Conservation (phyloP, 2,113 vertebrate genomes). For the Numenius arquata region DNA sequence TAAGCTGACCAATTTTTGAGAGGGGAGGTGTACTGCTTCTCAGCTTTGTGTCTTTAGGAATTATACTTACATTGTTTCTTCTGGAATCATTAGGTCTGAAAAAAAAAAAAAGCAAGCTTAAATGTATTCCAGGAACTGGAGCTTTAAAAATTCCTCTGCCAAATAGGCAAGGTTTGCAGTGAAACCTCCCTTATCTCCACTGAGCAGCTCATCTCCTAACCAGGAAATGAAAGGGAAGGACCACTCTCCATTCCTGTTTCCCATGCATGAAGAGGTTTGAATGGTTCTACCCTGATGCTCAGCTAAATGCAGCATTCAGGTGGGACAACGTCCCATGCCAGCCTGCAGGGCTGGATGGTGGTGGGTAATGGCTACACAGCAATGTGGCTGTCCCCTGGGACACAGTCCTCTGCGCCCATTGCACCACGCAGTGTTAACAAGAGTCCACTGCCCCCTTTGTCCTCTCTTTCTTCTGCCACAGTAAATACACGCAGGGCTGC, state of each 20-base stretch:
- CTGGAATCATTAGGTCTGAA: not conserved
- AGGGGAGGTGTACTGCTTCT: not conserved
- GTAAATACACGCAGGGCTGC: accelerated
- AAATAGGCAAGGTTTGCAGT: not conserved
- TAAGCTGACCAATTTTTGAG: not conserved
- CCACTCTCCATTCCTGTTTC: not conserved
- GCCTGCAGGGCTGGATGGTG: not conserved
- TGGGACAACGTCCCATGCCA: not conserved
- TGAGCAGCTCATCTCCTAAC: not conserved
- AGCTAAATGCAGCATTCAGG: not conserved
- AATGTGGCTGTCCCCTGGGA: not conserved
- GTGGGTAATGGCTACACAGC: not conserved
- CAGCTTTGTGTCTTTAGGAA: not conserved
- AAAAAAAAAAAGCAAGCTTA: not conserved
- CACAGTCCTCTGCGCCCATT: not conserved
- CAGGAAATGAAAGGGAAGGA: not conserved
- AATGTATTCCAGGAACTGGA: not conserved
- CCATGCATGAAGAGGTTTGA: not conserved
- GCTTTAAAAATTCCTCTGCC: not conserved
- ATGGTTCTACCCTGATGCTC: not conserved
- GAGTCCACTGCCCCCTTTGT: not conserved
- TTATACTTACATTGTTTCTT: not conserved
- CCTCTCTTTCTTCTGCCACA: not conserved
- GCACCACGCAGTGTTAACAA: accelerated
- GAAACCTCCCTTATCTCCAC: not conserved